Conservation (phyloP, 2,113 vertebrate species). For the Pangasianodon hypophthalmus region DNA sequence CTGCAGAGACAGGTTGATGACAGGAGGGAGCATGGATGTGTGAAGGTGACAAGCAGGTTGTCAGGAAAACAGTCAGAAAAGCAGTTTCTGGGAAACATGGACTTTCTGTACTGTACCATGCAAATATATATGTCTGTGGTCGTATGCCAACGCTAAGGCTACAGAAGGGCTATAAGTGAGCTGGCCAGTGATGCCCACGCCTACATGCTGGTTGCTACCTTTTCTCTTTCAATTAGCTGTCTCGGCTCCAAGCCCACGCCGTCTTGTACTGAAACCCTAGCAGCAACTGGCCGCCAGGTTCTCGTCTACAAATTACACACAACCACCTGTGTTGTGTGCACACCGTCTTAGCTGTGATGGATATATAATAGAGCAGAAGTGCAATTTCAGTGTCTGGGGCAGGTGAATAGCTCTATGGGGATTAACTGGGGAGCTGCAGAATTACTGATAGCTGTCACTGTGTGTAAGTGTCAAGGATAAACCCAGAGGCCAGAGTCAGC, state of each 20-base stretch:
- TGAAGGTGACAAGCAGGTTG: constrained; percentile 29
- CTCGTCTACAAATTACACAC: constrained; percentile 20
- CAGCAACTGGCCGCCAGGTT: constrained; percentile 20
- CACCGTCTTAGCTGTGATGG: background rate
- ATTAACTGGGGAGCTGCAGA: constrained; percentile 18
- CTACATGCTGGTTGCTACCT: constrained; percentile 69
- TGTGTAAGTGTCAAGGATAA: constrained; percentile 11
- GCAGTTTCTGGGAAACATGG: background rate
- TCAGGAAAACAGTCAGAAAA: background rate
- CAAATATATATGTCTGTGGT: background rate
- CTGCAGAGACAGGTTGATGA: constrained; percentile 40
- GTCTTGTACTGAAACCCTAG: constrained; percentile 29
- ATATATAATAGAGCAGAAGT: constrained; percentile 17
- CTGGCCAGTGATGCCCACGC: constrained; percentile 64
- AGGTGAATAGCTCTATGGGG: constrained; percentile 32
- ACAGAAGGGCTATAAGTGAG: constrained; percentile 28
- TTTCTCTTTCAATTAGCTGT: constrained; percentile 78
- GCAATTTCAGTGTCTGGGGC: constrained; percentile 35
- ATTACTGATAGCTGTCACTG: constrained; percentile 45
- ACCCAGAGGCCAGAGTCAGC: constrained; percentile 17
- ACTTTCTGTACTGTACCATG: constrained; percentile 13
- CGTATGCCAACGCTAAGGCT: background rate
- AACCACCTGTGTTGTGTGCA: background rate
- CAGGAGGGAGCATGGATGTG: constrained; percentile 14
- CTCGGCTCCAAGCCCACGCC: constrained; percentile 62